Evolutionary conservation across 2,888 invertebrate genomes (phyloP).

Genomic region (Drosophila koepferae): DNA sequence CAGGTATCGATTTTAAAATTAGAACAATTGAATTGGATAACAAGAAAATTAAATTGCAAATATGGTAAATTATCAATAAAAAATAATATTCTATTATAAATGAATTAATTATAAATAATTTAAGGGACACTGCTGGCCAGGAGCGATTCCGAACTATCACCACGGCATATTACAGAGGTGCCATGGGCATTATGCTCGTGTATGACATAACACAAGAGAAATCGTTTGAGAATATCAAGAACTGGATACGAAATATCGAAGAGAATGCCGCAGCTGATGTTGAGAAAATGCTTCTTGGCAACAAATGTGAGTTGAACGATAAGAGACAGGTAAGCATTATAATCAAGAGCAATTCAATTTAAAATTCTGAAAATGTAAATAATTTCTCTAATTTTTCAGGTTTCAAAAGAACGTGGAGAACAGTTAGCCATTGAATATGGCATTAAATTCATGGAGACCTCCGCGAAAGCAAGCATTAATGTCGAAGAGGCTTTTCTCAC

Average conservation of each 20-base stretch:
- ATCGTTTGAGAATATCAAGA: conserved; percentile 99
- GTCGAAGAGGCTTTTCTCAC: conserved; percentile 99
- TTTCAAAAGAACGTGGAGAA: conserved; percentile 98
- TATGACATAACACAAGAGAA: conserved; percentile 99
- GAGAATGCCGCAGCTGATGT: conserved; percentile 99
- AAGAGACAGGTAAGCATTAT: conserved; percentile 91
- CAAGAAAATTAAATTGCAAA: conserved; percentile 99
- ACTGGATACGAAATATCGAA: conserved; percentile 99
- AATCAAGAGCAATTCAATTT: neutral
- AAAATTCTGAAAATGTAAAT: neutral
- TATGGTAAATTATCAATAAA: conserved; percentile 91
- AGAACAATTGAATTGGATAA: conserved; percentile 99
- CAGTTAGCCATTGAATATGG: conserved; percentile 98
- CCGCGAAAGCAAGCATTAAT: conserved; percentile 98
- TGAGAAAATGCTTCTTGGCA: conserved; percentile 99
- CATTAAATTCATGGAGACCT: conserved; percentile 99
- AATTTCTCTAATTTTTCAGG: conserved; percentile 85
- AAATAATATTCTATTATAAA: neutral
- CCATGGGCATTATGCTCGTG: conserved; percentile 99
- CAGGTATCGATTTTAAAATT: conserved; percentile 99
- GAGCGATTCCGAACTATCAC: conserved; percentile 99
- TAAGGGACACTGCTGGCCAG: conserved; percentile 99
- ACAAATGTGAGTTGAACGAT: conserved; percentile 99
- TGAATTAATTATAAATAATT: neutral
- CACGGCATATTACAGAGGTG: conserved; percentile 99